Evolutionary conservation across 2,888 invertebrate genomes (phyloP).

Genomic region (Scaptomyza reducta): DNA sequence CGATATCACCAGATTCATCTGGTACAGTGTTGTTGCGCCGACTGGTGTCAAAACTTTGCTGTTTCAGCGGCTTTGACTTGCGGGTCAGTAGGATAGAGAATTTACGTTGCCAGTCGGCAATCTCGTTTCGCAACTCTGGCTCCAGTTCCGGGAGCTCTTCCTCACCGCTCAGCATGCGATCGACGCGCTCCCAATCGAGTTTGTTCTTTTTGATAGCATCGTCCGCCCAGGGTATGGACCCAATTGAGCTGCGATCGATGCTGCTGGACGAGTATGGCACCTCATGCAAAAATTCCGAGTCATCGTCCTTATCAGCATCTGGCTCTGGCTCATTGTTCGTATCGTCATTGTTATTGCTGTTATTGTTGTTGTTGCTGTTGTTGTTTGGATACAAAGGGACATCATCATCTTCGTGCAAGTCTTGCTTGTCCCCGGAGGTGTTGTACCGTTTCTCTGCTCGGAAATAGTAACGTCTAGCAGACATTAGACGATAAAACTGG

Average conservation of each 20-base stretch:
- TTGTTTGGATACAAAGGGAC: constrained; percentile 46
- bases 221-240: constrained; percentile 84
- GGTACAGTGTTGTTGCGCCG: constrained; percentile 23
- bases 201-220: constrained; percentile 84
- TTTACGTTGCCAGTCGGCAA: constrained; percentile 83
- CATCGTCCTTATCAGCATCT: constrained; percentile 73
- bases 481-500: constrained; percentile 63
- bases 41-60: constrained; percentile 60
- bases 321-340: constrained; percentile 43
- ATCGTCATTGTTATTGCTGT: constrained; percentile 32
- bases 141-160: constrained; percentile 72
- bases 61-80: constrained; percentile 47
- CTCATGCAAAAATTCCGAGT: constrained; percentile 80
- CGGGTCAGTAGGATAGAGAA: constrained; percentile 78
- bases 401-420: constrained; percentile 34
- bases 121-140: constrained; percentile 81
- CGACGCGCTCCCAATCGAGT: constrained; percentile 83
- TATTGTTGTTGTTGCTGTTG: constrained; percentile 32
- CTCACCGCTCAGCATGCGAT: constrained; percentile 81
- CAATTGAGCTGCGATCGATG: constrained; percentile 82
- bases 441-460: constrained; percentile 57
- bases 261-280: constrained; percentile 83
- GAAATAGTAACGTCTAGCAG: constrained; percentile 71
- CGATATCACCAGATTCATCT: constrained; percentile 60
- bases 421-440: constrained; percentile 41